phyloP scores from a whole-genome alignment of 92 coral and sea anemone genomes.

The Micromussa lordhowensis region DNA sequence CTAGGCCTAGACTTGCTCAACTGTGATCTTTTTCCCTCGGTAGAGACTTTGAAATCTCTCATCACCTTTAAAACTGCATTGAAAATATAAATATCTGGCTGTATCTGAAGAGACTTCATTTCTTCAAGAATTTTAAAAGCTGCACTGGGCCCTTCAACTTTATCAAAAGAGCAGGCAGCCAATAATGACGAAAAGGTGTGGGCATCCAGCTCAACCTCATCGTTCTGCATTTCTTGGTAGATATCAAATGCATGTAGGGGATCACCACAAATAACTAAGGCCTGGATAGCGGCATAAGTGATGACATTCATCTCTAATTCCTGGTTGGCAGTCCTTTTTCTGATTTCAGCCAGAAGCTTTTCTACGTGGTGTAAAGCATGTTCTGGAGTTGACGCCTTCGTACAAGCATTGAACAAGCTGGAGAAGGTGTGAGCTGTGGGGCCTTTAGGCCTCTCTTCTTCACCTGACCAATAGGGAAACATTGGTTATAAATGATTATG shows the following conservation, averaged over 20 bases:
- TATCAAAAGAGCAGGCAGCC: slow-evolving; percentile 69
- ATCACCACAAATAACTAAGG: slow-evolving; percentile 72
- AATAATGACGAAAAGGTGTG: slow-evolving; percentile 75
- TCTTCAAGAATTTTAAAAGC: slow-evolving; percentile 73
- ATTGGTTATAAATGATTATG: too few relatives aligned
- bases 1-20: not conserved
- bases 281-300: slow-evolving; percentile 86
- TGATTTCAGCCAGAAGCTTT: slow-evolving; percentile 70
- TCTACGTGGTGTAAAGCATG: slow-evolving; percentile 57
- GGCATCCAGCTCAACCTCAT: slow-evolving; percentile 56
- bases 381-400: slow-evolving; percentile 41
- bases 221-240: slow-evolving; percentile 60
- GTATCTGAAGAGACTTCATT: slow-evolving; percentile 66
- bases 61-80: slow-evolving; percentile 76
- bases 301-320: slow-evolving; percentile 68
- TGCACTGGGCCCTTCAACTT: slow-evolving; percentile 57
- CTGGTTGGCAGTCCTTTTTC: slow-evolving; percentile 32
- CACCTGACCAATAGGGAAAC: slow-evolving; percentile 38
- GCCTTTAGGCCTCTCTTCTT: slow-evolving; percentile 74
- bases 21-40: not conserved
- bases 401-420: slow-evolving; percentile 76
- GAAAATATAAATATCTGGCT: slow-evolving; percentile 79
- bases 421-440: slow-evolving; percentile 76
- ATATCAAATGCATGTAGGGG: slow-evolving; percentile 67
- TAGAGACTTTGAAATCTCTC: slow-evolving; percentile 54